Base-by-base conservation (phyloP, 1,140 invertebrate species). In the Tetraneura akinire region DNA sequence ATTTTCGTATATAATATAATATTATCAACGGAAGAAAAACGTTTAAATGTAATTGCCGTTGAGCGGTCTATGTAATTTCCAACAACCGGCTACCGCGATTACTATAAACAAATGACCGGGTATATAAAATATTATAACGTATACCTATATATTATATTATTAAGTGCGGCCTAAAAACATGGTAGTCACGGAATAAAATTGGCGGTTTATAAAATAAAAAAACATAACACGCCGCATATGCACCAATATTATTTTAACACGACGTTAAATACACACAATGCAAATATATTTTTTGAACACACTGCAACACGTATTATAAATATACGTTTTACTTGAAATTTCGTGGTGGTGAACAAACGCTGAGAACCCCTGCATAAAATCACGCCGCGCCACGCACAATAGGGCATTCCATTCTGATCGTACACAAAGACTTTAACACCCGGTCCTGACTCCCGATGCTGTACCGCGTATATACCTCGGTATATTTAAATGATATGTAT, bases 401-500 rank as follows among this genome's bases (percentile, higher is more conserved):
- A 45, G 53, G 74, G 74, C 51, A 78, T 78, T 78, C 74, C 74
- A 62, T 78, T 78, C 74, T 62, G 74, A 21, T n/a, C 55, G 55
- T 45, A 62, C 53, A 78, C 74, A 78, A 78, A 78, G 74, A 78
- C 74, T 78, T 60, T 78, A 78, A 78, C 74, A 78, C 74, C 74
- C 74, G 74, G 74, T 78, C 74, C 51, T 37, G 73, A 62, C 55
- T 62, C 53, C 74, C 53, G 74, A 78, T 26, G 74, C 74, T 60
- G 55, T 74, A 74, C 71, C 51, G 9, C n/a, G n/a, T n/a, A n/a
- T n/a, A n/a, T 37, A 16, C 14, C 37, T 42, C 37, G 45, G 53
- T 78, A 78, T 78, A 78, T 78, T 78, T 78, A 78, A 78, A 78
- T 78, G 74, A 76, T 76, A 55, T 26, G 71, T 76, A 76, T 76